Evolutionary conservation across 1,140 invertebrate species (phyloP).

Genomic region (Calycopis cecrops): DNA sequence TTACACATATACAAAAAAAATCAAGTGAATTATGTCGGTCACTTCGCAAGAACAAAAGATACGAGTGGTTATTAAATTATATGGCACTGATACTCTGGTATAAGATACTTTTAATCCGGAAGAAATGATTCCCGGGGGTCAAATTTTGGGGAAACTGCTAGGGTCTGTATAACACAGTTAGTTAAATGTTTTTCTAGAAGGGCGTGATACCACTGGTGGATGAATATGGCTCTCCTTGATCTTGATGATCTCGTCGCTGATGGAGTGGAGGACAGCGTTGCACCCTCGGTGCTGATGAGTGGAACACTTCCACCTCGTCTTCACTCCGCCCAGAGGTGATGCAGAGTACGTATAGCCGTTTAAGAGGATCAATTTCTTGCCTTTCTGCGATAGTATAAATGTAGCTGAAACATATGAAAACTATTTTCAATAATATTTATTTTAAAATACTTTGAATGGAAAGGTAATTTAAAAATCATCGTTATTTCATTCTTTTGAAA

Average conservation of each 20-base stretch:
- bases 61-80: too few species aligned
- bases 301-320: constrained; percentile 38
- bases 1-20: background rate
- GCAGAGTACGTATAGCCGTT: constrained; percentile 24
- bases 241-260: constrained; percentile 20
- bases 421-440: background rate
- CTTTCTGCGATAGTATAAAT: constrained; percentile 16
- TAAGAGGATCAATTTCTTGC: constrained; percentile 15
- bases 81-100: too few species aligned
- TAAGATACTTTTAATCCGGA: too few species aligned
- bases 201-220: background rate
- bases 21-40: background rate
- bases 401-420: constrained; percentile 8
- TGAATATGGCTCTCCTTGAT: constrained; percentile 26
- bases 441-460: background rate
- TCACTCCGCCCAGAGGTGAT: constrained; percentile 12
- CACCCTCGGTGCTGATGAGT: constrained; percentile 37
- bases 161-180: too few species aligned
- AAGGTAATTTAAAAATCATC: background rate
- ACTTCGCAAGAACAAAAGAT: background rate
- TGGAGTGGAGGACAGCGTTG: constrained; percentile 28
- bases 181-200: too few species aligned
- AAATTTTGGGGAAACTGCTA: too few species aligned
- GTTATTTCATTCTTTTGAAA: too few species aligned
- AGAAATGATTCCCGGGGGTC: too few species aligned